A percentile compares a stretch with the other conserved stretches of the same genome.
Conservation (phyloP, 2,888 invertebrate genomes). For the Schrankia costaestrigalis region DNA sequence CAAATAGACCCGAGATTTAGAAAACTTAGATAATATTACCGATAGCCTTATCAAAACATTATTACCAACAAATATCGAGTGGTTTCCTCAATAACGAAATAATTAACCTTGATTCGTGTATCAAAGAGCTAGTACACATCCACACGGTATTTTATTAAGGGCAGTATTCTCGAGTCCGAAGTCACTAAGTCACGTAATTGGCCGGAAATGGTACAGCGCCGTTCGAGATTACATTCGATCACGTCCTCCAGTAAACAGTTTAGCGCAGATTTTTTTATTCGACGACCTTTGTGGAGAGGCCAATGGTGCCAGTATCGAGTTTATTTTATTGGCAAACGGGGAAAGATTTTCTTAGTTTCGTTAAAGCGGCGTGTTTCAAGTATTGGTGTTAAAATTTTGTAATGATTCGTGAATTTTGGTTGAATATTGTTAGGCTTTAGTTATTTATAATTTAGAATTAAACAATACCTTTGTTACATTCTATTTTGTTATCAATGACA, state of each 20-base stretch:
- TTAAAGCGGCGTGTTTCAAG: neutral
- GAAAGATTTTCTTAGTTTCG: slow-evolving; percentile 11
- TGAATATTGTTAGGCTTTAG: no score
- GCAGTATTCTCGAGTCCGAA: slow-evolving; percentile 42
- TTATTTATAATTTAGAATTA: no score
- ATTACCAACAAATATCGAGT: slow-evolving; percentile 6
- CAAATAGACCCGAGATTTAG: no score
- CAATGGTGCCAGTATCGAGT: slow-evolving; percentile 27
- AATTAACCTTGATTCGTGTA: slow-evolving; percentile 41
- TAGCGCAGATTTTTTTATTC: slow-evolving; percentile 55
- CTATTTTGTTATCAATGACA: no score
- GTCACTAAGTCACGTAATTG: slow-evolving; percentile 65
- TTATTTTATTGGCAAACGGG: slow-evolving; percentile 25
- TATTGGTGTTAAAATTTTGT: no score
- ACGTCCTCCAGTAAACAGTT: slow-evolving; percentile 62
- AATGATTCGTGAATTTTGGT: no score
- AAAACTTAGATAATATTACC: no score
- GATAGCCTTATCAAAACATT: slow-evolving; percentile 1
- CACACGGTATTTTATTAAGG: slow-evolving; percentile 25
- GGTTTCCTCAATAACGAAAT: slow-evolving; percentile 35
- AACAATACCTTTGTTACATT: no score
- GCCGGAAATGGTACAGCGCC: slow-evolving; percentile 60
- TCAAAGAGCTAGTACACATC: slow-evolving; percentile 15
- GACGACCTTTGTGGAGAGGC: slow-evolving; percentile 39
- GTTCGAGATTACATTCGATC: slow-evolving; percentile 62